Evolutionary conservation across 2,888 invertebrate genomes (phyloP).

Genomic region (Cryptocheilus praepositus): DNA sequence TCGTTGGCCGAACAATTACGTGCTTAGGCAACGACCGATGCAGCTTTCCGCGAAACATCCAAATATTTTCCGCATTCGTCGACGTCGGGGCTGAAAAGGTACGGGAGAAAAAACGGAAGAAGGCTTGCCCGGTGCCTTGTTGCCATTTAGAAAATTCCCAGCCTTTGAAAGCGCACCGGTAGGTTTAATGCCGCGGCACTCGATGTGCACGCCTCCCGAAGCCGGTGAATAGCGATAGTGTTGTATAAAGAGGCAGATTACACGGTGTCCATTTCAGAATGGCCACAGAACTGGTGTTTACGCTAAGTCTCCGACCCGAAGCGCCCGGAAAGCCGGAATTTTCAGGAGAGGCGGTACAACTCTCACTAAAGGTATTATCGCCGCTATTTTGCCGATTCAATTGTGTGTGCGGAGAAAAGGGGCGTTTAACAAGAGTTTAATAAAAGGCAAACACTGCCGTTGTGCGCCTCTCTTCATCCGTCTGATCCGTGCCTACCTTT

Average conservation of each 20-base stretch:
- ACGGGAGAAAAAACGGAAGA: slow-evolving; percentile 21
- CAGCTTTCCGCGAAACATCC: slow-evolving; percentile 56
- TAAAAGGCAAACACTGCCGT: slow-evolving; percentile 73
- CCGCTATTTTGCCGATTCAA: slow-evolving; percentile 74
- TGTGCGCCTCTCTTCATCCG: slow-evolving; percentile 25
- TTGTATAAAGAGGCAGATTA: slow-evolving; percentile 68
- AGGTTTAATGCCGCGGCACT: slow-evolving; percentile 32
- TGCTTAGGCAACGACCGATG: background rate
- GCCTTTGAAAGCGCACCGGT: background rate
- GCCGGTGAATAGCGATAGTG: slow-evolving; percentile 24
- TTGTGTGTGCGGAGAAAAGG: slow-evolving; percentile 72
- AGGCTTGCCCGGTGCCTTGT: slow-evolving; percentile 38
- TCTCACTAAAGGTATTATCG: slow-evolving; percentile 63
- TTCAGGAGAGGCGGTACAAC: slow-evolving; percentile 12
- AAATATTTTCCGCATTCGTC: slow-evolving; percentile 65
- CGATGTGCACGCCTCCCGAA: slow-evolving; percentile 32
- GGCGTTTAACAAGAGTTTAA: slow-evolving; percentile 74
- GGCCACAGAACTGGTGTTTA: slow-evolving; percentile 55
- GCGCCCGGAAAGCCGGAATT: background rate
- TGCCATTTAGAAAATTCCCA: background rate
- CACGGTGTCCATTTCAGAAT: slow-evolving; percentile 71
- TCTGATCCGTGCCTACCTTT: slow-evolving; percentile 22
- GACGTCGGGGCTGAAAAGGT: slow-evolving; percentile 1
- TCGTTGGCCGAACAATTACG: background rate
- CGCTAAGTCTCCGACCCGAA: slow-evolving; percentile 48